These are phyloP conservation scores for Acanthaster planci DNA, from an alignment of 35 echinoderm and acorn worm genomes.

Conservation along the genomic window DNA sequence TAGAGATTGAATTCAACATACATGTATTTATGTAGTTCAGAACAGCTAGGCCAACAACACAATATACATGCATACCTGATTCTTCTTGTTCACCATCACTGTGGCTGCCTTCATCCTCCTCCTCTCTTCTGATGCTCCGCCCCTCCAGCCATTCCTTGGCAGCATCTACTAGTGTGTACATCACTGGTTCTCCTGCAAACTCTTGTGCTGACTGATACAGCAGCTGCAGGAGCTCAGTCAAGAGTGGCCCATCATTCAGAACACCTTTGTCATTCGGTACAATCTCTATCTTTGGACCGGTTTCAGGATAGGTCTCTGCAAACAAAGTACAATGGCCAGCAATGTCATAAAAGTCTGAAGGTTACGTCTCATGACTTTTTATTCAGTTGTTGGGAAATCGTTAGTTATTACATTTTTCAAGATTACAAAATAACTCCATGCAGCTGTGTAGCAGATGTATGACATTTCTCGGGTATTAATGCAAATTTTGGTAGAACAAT, in stretches of 20 bases:
- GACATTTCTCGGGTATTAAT: too few relatives aligned
- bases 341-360: too few relatives aligned
- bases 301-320: constrained; percentile 40
- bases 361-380: too few relatives aligned
- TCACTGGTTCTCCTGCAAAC: constrained; percentile 28
- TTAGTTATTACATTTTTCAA: too few relatives aligned
- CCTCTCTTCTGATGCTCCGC: neutral
- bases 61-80: neutral
- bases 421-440: too few relatives aligned
- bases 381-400: too few relatives aligned
- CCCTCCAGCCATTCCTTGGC: constrained; percentile 42
- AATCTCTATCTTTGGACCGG: constrained; percentile 42
- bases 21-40: neutral
- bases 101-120: neutral
- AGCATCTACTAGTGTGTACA: constrained; percentile 30
- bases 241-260: neutral
- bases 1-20: neutral
- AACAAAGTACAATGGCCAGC: too few relatives aligned
- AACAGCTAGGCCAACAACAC: neutral
- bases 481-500: too few relatives aligned
- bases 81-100: neutral
- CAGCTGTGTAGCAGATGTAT: too few relatives aligned
- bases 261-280: neutral
- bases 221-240: constrained; percentile 29
- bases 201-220: constrained; percentile 44